Conservation (phyloP, 1,140 invertebrate genomes). For the Conus betulinus region DNA sequence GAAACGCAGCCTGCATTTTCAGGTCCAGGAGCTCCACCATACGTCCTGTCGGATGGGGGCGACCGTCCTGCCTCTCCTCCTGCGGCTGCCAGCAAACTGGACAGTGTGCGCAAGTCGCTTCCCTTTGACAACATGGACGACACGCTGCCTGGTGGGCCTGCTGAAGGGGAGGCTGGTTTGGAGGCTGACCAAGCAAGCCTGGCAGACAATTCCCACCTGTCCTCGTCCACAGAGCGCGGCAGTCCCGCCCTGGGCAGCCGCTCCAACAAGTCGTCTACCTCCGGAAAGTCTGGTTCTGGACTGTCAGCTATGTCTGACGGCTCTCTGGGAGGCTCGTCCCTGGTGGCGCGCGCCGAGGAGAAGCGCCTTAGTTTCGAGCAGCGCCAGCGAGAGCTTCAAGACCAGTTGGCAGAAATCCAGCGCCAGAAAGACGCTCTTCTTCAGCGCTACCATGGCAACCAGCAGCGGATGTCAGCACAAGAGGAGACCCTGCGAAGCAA, state of each 20-base stretch:
- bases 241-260: slow-evolving; percentile 54
- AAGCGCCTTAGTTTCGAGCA: slow-evolving; percentile 49
- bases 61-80: not conserved
- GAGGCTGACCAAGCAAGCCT: not conserved
- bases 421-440: slow-evolving; percentile 66
- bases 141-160: slow-evolving; percentile 1
- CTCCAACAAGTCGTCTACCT: slow-evolving; percentile 7
- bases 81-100: slow-evolving; percentile 41
- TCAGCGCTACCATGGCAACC: slow-evolving; percentile 56
- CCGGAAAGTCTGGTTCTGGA: not conserved
- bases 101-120: slow-evolving; percentile 57
- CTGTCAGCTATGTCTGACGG: slow-evolving; percentile 33
- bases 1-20: not conserved
- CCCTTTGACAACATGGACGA: slow-evolving; percentile 54
- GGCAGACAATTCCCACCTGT: slow-evolving; percentile 43
- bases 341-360: slow-evolving; percentile 51
- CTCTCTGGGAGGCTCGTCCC: slow-evolving; percentile 48
- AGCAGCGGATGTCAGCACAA: slow-evolving; percentile 46
- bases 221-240: slow-evolving; percentile 60
- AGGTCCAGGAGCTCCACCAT: not conserved
- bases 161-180: not conserved
- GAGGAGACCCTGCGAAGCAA: slow-evolving; percentile 49
- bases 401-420: slow-evolving; percentile 66
- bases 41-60: not conserved
- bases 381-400: slow-evolving; percentile 57